A percentile compares a stretch with the other conserved stretches of the same genome.
phyloP scores from a whole-genome alignment of 2,113 vertebrate genomes.

The Oxyruncus cristatus region DNA sequence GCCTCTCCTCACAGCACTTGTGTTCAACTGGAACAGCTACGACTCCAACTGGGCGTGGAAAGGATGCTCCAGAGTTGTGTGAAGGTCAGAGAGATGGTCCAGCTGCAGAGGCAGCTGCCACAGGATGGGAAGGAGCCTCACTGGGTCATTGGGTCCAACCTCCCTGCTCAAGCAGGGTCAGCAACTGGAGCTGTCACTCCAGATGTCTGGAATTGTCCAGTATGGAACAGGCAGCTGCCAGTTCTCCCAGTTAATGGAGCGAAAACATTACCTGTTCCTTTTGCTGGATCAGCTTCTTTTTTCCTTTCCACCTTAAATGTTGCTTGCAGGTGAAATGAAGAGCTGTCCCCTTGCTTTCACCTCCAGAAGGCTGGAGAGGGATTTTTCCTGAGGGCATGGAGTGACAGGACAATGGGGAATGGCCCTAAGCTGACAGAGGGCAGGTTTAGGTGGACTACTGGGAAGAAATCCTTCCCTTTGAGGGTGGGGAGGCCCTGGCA shows the following conservation, averaged over 20 bases:
- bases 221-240: not conserved
- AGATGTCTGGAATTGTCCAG: not conserved
- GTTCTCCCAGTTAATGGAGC: accelerated
- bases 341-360: not conserved
- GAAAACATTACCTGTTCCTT: accelerated
- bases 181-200: not conserved
- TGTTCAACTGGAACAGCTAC: not conserved
- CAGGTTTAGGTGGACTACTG: accelerated
- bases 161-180: not conserved
- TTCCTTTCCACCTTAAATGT: not conserved
- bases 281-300: not conserved
- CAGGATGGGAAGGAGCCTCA: not conserved
- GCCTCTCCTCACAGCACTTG: too few relatives aligned
- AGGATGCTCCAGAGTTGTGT: not conserved
- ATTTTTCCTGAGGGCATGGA: not conserved
- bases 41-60: accelerated
- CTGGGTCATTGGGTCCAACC: not conserved
- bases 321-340: not conserved
- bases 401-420: not conserved
- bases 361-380: not conserved
- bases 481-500: not conserved
- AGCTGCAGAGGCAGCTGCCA: not conserved
- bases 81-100: not conserved
- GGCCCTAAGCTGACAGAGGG: not conserved
- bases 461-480: accelerated